Evolutionary conservation across 92 coral and sea anemone species (phyloP).

Genomic region (Parazoanthus atlanticus): DNA sequence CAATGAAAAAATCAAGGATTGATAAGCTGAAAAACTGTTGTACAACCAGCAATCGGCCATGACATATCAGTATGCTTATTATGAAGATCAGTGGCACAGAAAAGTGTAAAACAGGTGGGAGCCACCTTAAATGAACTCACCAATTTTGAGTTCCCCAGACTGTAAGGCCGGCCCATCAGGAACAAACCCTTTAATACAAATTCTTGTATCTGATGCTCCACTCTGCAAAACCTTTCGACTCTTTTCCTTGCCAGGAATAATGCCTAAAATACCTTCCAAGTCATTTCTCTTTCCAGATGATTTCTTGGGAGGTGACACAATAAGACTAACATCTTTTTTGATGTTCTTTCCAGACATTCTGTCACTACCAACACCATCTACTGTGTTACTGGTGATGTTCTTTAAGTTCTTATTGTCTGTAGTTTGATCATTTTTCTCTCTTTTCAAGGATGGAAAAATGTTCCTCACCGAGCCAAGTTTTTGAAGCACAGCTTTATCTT

Average conservation of each 20-base stretch:
- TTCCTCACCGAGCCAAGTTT: constrained; percentile 80
- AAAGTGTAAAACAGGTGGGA: not conserved
- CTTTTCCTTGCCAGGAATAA: constrained; percentile 91
- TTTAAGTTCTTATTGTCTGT: constrained; percentile 73
- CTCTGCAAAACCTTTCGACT: constrained; percentile 69
- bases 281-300: constrained; percentile 82
- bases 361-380: constrained; percentile 38
- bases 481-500: constrained; percentile 78
- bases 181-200: constrained; percentile 89
- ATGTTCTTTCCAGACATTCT: constrained; percentile 57
- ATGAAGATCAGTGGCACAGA: not conserved
- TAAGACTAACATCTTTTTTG: constrained; percentile 79
- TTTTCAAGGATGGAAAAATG: constrained; percentile 72
- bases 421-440: constrained; percentile 72
- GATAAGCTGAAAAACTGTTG: too few relatives aligned
- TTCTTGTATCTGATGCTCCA: constrained; percentile 78
- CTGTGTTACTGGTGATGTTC: constrained; percentile 53
- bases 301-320: constrained; percentile 85
- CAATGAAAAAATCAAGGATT: too few relatives aligned
- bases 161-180: constrained; percentile 96
- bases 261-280: constrained; percentile 88
- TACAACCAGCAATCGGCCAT: too few relatives aligned
- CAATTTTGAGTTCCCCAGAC: constrained; percentile 90
- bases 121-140: constrained; percentile 53
- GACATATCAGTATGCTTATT: too few relatives aligned